Evolutionary conservation across 53 echinoderm and acorn worm genomes (phyloP).

Genomic region (Mesocentrotus franciscanus): DNA sequence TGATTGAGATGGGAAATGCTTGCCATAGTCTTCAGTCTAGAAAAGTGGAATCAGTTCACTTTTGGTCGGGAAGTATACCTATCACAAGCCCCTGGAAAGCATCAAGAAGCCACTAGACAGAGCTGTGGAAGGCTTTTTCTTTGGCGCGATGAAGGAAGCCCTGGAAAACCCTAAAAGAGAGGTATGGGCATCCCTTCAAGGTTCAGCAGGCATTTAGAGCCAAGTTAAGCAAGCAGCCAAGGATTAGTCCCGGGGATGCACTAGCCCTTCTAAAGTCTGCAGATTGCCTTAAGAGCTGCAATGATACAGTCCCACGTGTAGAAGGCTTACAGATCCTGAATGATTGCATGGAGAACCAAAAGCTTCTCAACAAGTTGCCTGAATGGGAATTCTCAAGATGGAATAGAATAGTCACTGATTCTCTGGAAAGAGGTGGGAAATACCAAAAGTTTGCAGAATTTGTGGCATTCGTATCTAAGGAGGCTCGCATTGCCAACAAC

Average conservation of each 20-base stretch:
- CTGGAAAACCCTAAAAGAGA: constrained; percentile 57
- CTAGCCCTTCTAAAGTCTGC: constrained; percentile 67
- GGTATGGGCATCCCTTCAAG: too few relatives aligned
- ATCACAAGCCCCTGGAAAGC: constrained; percentile 73
- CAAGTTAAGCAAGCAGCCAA: constrained; percentile 67
- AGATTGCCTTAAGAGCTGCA: constrained; percentile 67
- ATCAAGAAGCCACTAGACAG: constrained; percentile 73
- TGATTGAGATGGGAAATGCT: constrained; percentile 81
- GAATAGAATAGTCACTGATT: constrained; percentile 70
- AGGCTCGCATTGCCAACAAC: too few relatives aligned
- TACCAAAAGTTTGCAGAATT: too few relatives aligned
- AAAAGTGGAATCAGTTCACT: constrained; percentile 81
- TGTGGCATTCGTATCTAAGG: too few relatives aligned
- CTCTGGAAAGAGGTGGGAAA: too few relatives aligned
- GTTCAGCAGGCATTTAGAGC: constrained; percentile 72
- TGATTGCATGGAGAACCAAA: constrained; percentile 76
- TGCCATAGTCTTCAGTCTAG: constrained; percentile 71
- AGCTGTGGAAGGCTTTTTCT: too few relatives aligned
- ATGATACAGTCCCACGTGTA: constrained; percentile 76
- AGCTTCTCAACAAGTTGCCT: constrained; percentile 65
- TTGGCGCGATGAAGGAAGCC: too few relatives aligned
- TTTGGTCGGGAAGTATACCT: constrained; percentile 69
- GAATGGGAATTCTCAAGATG: constrained; percentile 66
- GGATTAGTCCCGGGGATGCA: constrained; percentile 64
- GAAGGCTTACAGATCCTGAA: constrained; percentile 67